Evolutionary conservation across 2,888 invertebrate genomes (phyloP).

Genomic region (Globia sparganii): DNA sequence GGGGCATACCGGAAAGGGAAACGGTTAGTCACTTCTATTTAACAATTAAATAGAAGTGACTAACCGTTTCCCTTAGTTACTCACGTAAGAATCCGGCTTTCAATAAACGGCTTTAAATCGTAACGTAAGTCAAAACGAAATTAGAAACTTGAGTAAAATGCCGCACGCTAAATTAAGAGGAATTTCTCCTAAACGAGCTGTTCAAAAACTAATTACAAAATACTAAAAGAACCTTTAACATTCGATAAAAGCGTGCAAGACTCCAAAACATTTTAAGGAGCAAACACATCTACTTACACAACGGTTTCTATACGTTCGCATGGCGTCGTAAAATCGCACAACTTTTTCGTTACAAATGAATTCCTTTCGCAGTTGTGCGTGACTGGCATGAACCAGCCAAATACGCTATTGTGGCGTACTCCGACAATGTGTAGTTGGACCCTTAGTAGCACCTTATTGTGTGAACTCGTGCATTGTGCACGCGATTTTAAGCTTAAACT

Average conservation of each 20-base stretch:
- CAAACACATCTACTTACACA: constrained; percentile 53
- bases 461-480: constrained; percentile 34
- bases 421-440: constrained; percentile 66
- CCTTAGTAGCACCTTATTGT: constrained; percentile 67
- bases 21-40: no score
- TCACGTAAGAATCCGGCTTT: background rate
- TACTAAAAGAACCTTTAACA: constrained; percentile 27
- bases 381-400: constrained; percentile 74
- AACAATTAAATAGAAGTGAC: no score
- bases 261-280: constrained; percentile 57
- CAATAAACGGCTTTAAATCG: background rate
- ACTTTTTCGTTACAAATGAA: constrained; percentile 81
- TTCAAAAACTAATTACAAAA: constrained; percentile 39
- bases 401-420: constrained; percentile 67
- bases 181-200: constrained; percentile 9
- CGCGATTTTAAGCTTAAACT: constrained; percentile 35
- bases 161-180: background rate
- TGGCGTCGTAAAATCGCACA: constrained; percentile 61
- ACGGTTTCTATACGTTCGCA: constrained; percentile 31
- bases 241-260: constrained; percentile 29
- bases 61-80: no score
- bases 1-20: background rate
- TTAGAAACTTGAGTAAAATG: constrained; percentile 14
- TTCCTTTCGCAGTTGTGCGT: constrained; percentile 76
- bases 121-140: constrained; percentile 21